Evolutionary conservation across 2,113 vertebrate species (phyloP).

Genomic region (Crocuta crocuta): DNA sequence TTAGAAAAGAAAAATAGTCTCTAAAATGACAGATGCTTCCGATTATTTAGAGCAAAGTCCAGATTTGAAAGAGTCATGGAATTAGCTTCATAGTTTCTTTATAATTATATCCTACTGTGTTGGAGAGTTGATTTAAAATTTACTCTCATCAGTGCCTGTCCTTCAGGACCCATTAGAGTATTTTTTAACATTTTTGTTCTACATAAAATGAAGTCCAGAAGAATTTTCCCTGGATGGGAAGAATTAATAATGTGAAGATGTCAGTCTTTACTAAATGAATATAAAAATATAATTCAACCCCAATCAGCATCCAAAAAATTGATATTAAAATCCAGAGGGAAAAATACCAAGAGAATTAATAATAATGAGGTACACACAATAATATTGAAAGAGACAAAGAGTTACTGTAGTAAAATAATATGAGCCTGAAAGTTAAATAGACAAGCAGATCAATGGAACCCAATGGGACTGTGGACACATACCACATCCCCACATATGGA

Average conservation of each 20-base stretch:
- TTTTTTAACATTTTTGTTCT: conserved; percentile 21
- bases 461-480: not conserved
- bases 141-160: not conserved
- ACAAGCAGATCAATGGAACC: not conserved
- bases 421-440: not conserved
- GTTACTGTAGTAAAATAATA: not conserved
- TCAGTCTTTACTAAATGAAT: not conserved
- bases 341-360: conserved; percentile 42
- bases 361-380: not conserved
- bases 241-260: conserved; percentile 56
- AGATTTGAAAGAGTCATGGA: conserved; percentile 33
- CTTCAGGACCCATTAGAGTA: conserved; percentile 39
- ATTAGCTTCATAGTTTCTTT: conserved; percentile 37
- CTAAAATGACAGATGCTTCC: conserved; percentile 36
- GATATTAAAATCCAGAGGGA: not conserved
- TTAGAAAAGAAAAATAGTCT: conserved; percentile 13
- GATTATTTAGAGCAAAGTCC: conserved; percentile 34
- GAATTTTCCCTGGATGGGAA: not conserved
- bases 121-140: conserved; percentile 50
- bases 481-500: not conserved
- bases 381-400: conserved; percentile 36
- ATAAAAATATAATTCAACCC: conserved; percentile 20
- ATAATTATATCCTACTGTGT: conserved; percentile 44
- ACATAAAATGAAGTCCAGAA: conserved; percentile 25
- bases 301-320: not conserved